These are phyloP conservation scores for Otolemur garnettii DNA, from an alignment of 2,113 vertebrate species.

Conservation along the genomic window DNA sequence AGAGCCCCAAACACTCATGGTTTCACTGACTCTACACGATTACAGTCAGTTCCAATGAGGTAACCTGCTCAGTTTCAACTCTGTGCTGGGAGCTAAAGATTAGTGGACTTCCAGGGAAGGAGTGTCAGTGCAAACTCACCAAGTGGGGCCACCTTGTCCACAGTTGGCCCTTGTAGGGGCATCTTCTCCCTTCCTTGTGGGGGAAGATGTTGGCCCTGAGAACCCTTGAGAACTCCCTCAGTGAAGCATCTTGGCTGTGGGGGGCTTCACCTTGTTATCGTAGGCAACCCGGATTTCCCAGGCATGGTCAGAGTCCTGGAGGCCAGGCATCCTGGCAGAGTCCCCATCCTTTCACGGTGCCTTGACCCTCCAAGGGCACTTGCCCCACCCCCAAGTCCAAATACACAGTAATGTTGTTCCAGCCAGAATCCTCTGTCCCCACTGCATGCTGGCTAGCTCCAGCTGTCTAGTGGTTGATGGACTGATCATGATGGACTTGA, in stretches of 20 bases:
- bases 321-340: too few relatives aligned
- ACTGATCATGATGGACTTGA: too few relatives aligned
- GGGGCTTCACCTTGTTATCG: neutral
- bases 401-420: neutral
- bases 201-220: constrained; percentile 79
- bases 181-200: constrained; percentile 59
- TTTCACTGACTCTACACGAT: too few relatives aligned
- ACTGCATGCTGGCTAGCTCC: fast-evolving
- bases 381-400: too few relatives aligned
- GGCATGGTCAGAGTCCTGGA: too few relatives aligned
- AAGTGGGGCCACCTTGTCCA: neutral
- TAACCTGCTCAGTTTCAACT: neutral
- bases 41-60: neutral
- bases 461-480: fast-evolving
- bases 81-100: neutral
- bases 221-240: constrained; percentile 82
- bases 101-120: neutral
- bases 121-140: neutral
- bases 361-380: neutral
- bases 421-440: fast-evolving
- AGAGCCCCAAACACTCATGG: fast-evolving
- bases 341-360: neutral
- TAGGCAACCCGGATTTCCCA: neutral
- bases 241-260: constrained; percentile 79
- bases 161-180: constrained; percentile 75